Conservation (phyloP, 2,113 vertebrate genomes). For the Onychostruthus taczanowskii region DNA sequence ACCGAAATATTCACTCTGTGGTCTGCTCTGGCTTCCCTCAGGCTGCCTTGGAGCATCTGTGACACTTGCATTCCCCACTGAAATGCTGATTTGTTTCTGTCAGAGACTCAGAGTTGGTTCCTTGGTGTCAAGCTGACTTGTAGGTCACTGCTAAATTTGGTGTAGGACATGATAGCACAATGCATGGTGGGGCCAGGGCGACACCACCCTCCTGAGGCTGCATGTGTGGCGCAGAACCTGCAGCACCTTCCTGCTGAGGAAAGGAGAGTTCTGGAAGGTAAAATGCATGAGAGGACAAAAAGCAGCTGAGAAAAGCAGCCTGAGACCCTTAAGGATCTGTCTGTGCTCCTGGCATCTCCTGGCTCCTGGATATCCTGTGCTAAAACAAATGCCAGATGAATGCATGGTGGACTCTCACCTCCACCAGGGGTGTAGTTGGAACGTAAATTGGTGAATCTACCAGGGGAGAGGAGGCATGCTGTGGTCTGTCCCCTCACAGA, state of each 20-base stretch:
- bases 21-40: background rate
- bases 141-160: background rate
- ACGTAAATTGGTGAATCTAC: background rate
- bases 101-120: background rate
- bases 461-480: background rate
- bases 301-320: background rate
- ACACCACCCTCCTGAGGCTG: accelerated
- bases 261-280: background rate
- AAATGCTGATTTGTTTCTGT: background rate
- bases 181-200: accelerated
- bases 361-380: background rate
- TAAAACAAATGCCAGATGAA: background rate
- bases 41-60: background rate
- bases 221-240: accelerated
- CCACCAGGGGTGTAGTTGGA: accelerated
- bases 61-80: background rate
- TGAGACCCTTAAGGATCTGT: background rate
- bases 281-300: background rate
- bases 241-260: background rate
- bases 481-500: background rate
- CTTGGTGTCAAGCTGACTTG: background rate
- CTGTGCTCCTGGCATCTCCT: background rate
- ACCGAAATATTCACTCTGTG: background rate
- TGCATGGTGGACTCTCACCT: background rate
- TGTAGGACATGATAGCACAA: accelerated